Base-by-base conservation (phyloP, 2,113 vertebrate species). In the Canis aureus region DNA sequence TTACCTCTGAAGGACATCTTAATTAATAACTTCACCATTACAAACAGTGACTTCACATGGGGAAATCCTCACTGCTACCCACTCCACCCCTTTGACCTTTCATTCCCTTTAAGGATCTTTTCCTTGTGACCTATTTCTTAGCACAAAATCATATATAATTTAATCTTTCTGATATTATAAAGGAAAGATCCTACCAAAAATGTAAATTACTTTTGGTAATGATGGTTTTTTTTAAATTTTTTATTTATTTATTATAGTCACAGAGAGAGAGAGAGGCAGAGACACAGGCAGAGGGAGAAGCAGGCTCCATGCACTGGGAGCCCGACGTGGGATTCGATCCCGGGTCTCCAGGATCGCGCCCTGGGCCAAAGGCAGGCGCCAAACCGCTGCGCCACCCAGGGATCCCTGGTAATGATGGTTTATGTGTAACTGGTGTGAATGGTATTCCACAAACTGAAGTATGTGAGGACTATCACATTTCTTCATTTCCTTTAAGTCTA, bases 151-250 rank as follows among this genome's bases (percentile, higher is more conserved):
- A 49, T 57, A 49, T 29, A 83, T 43, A 79, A 79, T 57, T 79
- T 89, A 67, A 20, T 49, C 9, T 91, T 87, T 82, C 59, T 86
- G 69, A 57, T 88, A 66, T 90, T 74, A 86, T 73, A 66, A 89
- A 38, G 53, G 69, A 94, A 71, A 88, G 80, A 49, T 29, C 15
- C 8, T 69, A 71, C 8, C 13, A 27, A 71, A 53, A 81, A 55
- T 19, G 60, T n/a, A 59, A 53, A 66, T 66, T 51, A 81, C 20
- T 85, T 73, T 49, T 20, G 9, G n/a, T 51, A 66, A 53, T 93
- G 25, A 60, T 74, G 11, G 2, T 83, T 95, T 84, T n/a, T n/a
- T n/a, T n/a, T n/a, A n/a, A n/a, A n/a, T n/a, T n/a, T n/a, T n/a
- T n/a, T n/a, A n/a, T n/a, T n/a, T n/a, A n/a, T n/a, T n/a, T n/a